Conservation (phyloP, 2,113 vertebrate genomes). For the Sphyrna mokarran region DNA sequence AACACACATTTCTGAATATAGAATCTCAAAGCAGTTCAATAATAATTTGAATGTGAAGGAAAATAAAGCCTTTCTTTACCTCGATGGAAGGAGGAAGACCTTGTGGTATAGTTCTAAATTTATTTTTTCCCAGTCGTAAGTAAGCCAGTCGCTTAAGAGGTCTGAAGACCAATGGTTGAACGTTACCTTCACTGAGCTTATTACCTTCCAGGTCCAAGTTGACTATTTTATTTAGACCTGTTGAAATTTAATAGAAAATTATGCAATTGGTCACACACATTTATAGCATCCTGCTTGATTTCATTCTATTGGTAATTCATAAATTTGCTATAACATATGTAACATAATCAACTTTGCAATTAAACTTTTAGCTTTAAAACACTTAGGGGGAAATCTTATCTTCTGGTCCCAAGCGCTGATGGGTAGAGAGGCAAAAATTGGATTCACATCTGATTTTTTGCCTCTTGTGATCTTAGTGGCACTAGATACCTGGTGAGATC, state of each 20-base stretch:
- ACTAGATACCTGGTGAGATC: too few relatives aligned
- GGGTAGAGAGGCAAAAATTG: too few relatives aligned
- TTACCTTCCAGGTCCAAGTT: constrained; percentile 90
- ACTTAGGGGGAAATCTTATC: not conserved
- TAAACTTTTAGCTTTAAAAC: not conserved
- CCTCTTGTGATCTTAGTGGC: too few relatives aligned
- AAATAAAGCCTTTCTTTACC: constrained; percentile 55
- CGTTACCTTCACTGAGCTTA: constrained; percentile 75
- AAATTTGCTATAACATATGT: not conserved
- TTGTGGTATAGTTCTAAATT: constrained; percentile 84
- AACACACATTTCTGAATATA: not conserved
- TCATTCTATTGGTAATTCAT: not conserved
- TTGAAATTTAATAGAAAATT: constrained; percentile 30
- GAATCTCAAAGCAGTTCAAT: not conserved
- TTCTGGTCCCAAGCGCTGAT: too few relatives aligned
- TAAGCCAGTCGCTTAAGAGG: constrained; percentile 72
- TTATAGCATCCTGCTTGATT: not conserved
- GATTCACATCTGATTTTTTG: too few relatives aligned
- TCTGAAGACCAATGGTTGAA: constrained; percentile 69
- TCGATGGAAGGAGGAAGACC: constrained; percentile 76
- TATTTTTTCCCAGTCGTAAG: constrained; percentile 79
- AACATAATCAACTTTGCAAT: not conserved
- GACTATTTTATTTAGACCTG: constrained; percentile 73
- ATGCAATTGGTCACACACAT: not conserved
- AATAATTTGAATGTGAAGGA: not conserved